Evolutionary conservation across 2,888 invertebrate genomes (phyloP).

Genomic region (Alsophila aescularia): DNA sequence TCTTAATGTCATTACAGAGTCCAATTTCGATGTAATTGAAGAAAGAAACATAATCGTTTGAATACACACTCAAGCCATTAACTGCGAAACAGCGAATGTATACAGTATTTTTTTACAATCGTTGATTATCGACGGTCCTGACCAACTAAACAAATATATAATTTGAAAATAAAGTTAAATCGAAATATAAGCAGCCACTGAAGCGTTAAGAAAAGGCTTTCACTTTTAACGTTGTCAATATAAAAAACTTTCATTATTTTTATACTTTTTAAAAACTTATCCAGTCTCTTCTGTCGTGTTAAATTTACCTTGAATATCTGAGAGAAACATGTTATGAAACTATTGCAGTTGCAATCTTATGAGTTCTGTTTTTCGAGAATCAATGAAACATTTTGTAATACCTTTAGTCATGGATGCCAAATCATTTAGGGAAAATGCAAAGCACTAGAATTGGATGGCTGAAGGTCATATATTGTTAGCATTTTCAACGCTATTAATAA

Average conservation of each 20-base stretch:
- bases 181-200: conserved; percentile 47
- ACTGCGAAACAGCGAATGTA: conserved; percentile 31
- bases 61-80: conserved; percentile 34
- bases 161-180: conserved; percentile 52
- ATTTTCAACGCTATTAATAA: neutral
- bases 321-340: conserved; percentile 28
- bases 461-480: neutral
- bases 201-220: conserved; percentile 60
- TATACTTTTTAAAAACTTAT: conserved; percentile 28
- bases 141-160: conserved; percentile 59
- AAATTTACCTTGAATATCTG: conserved; percentile 25
- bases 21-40: conserved; percentile 15
- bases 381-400: conserved; percentile 31
- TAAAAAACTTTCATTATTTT: conserved; percentile 46
- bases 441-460: conserved; percentile 3
- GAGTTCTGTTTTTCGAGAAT: conserved; percentile 32
- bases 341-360: conserved; percentile 21
- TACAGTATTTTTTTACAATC: conserved; percentile 37
- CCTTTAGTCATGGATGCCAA: conserved; percentile 31
- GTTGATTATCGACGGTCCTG: conserved; percentile 51
- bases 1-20: conserved; percentile 6
- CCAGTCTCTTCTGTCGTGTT: conserved; percentile 27
- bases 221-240: conserved; percentile 60
- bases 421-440: conserved; percentile 18
- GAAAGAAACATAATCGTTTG: conserved; percentile 28